Base-by-base conservation (phyloP, 1,140 invertebrate species). In the Zelostemma sp. region DNA sequence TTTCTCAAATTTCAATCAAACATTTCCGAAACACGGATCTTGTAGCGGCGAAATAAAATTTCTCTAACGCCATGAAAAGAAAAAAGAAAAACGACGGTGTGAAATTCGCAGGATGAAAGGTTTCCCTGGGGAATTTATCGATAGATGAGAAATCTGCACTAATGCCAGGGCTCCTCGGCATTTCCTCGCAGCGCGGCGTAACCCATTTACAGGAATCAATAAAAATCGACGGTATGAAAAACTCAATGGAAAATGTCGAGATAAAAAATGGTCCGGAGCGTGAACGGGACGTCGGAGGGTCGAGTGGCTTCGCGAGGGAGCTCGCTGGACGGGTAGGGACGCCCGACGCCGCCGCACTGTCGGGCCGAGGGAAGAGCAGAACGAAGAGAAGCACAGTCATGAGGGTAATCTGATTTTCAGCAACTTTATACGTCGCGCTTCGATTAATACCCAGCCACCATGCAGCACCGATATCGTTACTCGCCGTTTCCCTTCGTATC, bases 351-450 rank as follows among this genome's bases (percentile, higher is more conserved):
- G 25, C 57, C 5, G 33, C 15, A 12, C 53, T 16, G 28, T n/a
- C 16, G 19, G 38, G 25, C 38, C 48, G 28, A 43, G 19, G 38
- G 45, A 35, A 49, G 57, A 25, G 62, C 45, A 43, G 40, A 62
- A 54, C 33, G 54, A 31, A 46, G 63, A 58, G 56, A 53, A 56
- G 40, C 50, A 73, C 51, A 57, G 60, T 60, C 61, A 67, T 61
- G 59, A 75, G 72, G 74, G 76, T 83, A 83, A 83, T 82, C 80
- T 78, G 79, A 82, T 83, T 83, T 82, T 82, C 81, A 80, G 79
- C 80, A 82, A 83, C 79, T 83, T 83, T 82, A 81, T 84, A 82
- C 77, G 78, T 79, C 76, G 80, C 79, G 78, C 78, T 82, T 82
- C 82, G 80, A 83, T 84, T 82, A 84, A 83, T 81, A 84, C 78